A percentile compares a stretch with the other conserved stretches of the same genome.
Conservation (phyloP, 2,797 vertebrate genomes). For the Pseudocheirus occidentalis region DNA sequence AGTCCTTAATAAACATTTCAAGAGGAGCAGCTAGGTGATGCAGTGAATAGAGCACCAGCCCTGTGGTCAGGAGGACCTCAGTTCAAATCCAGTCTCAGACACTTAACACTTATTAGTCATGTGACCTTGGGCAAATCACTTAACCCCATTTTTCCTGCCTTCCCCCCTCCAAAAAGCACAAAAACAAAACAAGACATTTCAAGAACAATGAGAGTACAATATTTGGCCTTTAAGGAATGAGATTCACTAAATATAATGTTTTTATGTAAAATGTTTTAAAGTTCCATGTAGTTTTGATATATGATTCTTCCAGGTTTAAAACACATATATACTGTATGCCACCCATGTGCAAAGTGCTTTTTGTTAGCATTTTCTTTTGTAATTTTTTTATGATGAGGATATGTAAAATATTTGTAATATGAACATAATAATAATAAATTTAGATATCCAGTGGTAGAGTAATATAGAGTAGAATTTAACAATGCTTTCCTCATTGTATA, state of each 20-base stretch:
- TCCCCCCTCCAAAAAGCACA: no score
- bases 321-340: background rate
- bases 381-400: background rate
- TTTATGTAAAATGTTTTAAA: constrained; percentile 43
- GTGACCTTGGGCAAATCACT: no score
- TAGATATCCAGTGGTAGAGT: background rate
- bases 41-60: no score
- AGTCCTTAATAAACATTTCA: background rate
- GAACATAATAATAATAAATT: background rate
- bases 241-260: background rate
- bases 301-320: background rate
- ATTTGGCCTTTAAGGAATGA: background rate
- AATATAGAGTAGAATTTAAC: background rate
- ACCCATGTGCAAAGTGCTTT: background rate
- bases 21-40: background rate
- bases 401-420: background rate
- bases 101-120: no score
- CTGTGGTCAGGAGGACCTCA: no score
- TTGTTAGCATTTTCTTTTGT: background rate
- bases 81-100: no score
- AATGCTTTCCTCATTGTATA: constrained; percentile 34
- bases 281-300: background rate
- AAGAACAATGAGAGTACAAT: constrained; percentile 28
- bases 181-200: background rate
- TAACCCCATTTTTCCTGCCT: no score